Conservation (phyloP, 2,113 vertebrate species). For the Takifugu flavidus region DNA sequence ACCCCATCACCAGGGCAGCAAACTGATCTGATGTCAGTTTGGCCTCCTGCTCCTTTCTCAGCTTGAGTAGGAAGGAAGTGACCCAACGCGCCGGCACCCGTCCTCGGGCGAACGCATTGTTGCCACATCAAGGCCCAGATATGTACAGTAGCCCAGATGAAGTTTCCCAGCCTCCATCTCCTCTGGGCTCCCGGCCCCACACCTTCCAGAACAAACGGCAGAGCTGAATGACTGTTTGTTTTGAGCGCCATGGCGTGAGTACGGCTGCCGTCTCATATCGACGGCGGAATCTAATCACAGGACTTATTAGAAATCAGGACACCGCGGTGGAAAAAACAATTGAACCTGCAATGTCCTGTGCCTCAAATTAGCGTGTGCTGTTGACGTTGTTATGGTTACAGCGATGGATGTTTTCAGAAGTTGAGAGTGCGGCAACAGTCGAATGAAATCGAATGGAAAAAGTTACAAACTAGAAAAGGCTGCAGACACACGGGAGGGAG, state of each 20-base stretch:
- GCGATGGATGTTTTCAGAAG: neutral
- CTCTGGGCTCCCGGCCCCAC: constrained; percentile 48
- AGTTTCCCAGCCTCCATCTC: constrained; percentile 65
- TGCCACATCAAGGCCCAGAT: constrained; percentile 75
- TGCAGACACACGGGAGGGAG: too few relatives aligned
- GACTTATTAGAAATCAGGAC: constrained; percentile 57
- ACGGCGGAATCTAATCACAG: constrained; percentile 64
- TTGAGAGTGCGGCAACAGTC: too few relatives aligned
- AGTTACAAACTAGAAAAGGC: too few relatives aligned
- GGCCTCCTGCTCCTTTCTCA: constrained; percentile 69
- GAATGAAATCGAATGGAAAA: too few relatives aligned
- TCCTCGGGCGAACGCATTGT: constrained; percentile 67
- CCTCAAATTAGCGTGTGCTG: constrained; percentile 22
- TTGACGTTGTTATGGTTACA: constrained; percentile 17
- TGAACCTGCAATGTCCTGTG: constrained; percentile 21
- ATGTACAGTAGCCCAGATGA: constrained; percentile 60
- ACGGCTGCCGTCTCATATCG: constrained; percentile 57
- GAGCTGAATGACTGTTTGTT: constrained; percentile 66
- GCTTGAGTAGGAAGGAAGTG: constrained; percentile 69
- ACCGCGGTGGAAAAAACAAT: constrained; percentile 58
- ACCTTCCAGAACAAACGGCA: constrained; percentile 64
- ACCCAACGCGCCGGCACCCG: constrained; percentile 61
- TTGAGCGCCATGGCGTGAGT: constrained; percentile 69
- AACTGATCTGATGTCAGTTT: constrained; percentile 51
- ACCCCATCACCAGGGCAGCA: constrained; percentile 6